Conservation (phyloP, 2,113 vertebrate genomes). For the Seriola rivoliana region DNA sequence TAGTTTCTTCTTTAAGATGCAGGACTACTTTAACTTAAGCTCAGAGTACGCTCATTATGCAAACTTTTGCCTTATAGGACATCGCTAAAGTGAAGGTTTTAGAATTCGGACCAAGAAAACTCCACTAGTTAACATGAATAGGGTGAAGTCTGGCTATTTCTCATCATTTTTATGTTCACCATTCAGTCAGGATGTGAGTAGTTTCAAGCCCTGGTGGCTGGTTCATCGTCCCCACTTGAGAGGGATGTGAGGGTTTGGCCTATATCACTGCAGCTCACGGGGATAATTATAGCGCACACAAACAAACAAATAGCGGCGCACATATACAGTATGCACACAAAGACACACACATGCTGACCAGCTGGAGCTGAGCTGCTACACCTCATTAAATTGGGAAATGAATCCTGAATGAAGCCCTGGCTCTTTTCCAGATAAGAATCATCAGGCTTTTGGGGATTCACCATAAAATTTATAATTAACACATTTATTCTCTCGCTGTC, state of each 20-base stretch:
- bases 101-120: background rate
- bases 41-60: slow-evolving; percentile 11
- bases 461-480: slow-evolving; percentile 71
- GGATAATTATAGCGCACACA: slow-evolving; percentile 67
- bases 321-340: slow-evolving; percentile 31
- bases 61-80: background rate
- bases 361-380: slow-evolving; percentile 67
- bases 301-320: slow-evolving; percentile 37
- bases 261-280: slow-evolving; percentile 56
- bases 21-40: background rate
- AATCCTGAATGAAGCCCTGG: slow-evolving; percentile 71
- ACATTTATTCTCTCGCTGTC: slow-evolving; percentile 66
- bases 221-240: slow-evolving; percentile 36
- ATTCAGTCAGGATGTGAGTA: slow-evolving; percentile 2
- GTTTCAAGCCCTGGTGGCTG: slow-evolving; percentile 12
- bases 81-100: background rate
- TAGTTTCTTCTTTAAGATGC: slow-evolving; percentile 13
- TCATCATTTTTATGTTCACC: slow-evolving; percentile 12
- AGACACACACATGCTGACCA: slow-evolving; percentile 55
- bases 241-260: slow-evolving; percentile 43
- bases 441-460: slow-evolving; percentile 56
- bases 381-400: slow-evolving; percentile 83
- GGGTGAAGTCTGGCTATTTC: background rate
- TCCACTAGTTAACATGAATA: background rate
- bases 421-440: slow-evolving; percentile 75